phyloP scores from a whole-genome alignment of 2,797 vertebrate species.

The Danionella dracula region DNA sequence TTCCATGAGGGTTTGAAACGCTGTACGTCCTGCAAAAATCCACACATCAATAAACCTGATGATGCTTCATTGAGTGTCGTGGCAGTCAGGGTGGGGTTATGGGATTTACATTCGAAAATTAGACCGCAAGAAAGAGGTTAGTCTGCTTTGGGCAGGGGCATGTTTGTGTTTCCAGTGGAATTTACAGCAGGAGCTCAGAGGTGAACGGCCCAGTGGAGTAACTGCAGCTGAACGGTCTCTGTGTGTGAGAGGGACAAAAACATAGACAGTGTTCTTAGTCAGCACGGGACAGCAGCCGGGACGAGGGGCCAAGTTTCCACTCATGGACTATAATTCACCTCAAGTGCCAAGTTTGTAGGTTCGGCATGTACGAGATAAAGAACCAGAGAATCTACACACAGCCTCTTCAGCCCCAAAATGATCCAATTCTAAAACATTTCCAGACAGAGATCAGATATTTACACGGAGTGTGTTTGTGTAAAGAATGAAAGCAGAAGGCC shows the following conservation, averaged over 20 bases:
- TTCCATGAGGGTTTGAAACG: slow-evolving; percentile 10
- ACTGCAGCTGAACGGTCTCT: slow-evolving; percentile 54
- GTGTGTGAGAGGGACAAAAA: slow-evolving; percentile 15
- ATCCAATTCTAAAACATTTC: slow-evolving; percentile 62
- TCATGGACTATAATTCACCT: slow-evolving; percentile 75
- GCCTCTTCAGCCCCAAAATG: background rate
- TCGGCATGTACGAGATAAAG: slow-evolving; percentile 24
- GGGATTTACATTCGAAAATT: slow-evolving; percentile 21
- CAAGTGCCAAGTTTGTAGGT: slow-evolving; percentile 55
- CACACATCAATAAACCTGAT: slow-evolving; percentile 41
- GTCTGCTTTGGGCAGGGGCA: slow-evolving; percentile 31
- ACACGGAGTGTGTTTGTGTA: slow-evolving; percentile 49
- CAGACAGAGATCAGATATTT: slow-evolving; percentile 56
- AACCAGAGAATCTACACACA: background rate
- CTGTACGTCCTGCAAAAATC: slow-evolving; percentile 8
- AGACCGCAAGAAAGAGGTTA: background rate
- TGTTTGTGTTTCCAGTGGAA: slow-evolving; percentile 80
- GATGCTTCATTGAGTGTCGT: slow-evolving; percentile 1
- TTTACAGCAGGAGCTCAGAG: slow-evolving; percentile 69
- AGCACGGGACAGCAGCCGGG: slow-evolving; percentile 65
- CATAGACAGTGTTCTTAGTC: slow-evolving; percentile 66
- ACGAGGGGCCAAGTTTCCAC: slow-evolving; percentile 74
- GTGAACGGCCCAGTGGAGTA: slow-evolving; percentile 60
- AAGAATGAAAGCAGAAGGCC: slow-evolving; percentile 52
- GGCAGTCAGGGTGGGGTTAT: slow-evolving; percentile 21